These are phyloP conservation scores for Phengaris alcon DNA, from an alignment of 2,888 invertebrate genomes.

Conservation along the genomic window DNA sequence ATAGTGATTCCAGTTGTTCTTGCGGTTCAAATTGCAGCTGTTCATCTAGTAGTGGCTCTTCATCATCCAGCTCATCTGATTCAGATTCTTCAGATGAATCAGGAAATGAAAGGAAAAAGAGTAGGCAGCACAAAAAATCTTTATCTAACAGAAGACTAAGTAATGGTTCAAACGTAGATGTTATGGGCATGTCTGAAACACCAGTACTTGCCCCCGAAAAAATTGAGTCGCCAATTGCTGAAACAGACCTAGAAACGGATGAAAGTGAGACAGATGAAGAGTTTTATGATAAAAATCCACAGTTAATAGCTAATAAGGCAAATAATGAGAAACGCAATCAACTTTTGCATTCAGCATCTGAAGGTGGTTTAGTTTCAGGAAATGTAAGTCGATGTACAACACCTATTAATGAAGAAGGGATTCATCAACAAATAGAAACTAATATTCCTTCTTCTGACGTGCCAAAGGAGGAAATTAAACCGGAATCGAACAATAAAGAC, in stretches of 20 bases:
- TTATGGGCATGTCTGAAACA: constrained; percentile 74
- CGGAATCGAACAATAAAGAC: constrained; percentile 65
- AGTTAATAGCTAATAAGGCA: constrained; percentile 84
- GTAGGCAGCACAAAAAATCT: constrained; percentile 60
- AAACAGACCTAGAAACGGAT: constrained; percentile 91
- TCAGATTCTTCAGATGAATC: constrained; percentile 71
- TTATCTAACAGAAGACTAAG: constrained; percentile 61
- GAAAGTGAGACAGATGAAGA: constrained; percentile 93
- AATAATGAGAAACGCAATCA: constrained; percentile 87
- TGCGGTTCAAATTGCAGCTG: constrained; percentile 92
- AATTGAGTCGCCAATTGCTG: constrained; percentile 82
- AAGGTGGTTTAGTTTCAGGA: constrained; percentile 77
- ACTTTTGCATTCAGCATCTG: constrained; percentile 80
- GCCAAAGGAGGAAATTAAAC: constrained; percentile 70
- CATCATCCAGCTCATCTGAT: constrained; percentile 80
- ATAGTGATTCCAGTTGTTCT: constrained; percentile 87
- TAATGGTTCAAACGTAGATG: constrained; percentile 77
- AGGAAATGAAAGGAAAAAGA: constrained; percentile 67
- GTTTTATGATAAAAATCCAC: constrained; percentile 91
- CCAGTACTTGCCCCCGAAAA: constrained; percentile 69
- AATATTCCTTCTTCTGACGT: constrained; percentile 1
- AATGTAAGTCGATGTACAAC: constrained; percentile 83
- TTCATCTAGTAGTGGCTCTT: constrained; percentile 84
- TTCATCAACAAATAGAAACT: constrained; percentile 55
- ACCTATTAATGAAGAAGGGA: constrained; percentile 75